Evolutionary conservation across 2,888 invertebrate species (phyloP).

Genomic region (Hypercompe scribonia): DNA sequence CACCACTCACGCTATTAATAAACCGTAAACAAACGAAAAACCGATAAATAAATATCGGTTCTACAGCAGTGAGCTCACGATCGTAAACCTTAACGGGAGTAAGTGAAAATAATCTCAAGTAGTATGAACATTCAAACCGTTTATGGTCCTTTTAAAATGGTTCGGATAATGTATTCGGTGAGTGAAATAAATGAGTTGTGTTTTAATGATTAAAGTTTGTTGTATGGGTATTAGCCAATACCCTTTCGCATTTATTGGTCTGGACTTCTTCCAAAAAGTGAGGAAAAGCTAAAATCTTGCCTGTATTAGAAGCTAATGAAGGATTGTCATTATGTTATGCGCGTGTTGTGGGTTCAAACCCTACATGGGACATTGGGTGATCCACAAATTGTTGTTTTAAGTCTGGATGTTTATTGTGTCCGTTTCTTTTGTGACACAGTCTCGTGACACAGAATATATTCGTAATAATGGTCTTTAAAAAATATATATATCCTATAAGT

Average conservation of each 20-base stretch:
- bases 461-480: too few relatives aligned
- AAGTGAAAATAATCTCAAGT: constrained; percentile 35
- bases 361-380: too few relatives aligned
- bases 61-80: constrained; percentile 16
- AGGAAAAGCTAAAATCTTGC: too few relatives aligned
- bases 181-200: constrained; percentile 16
- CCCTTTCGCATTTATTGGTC: not conserved
- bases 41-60: constrained; percentile 33
- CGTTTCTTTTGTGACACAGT: too few relatives aligned
- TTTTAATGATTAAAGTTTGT: constrained; percentile 8
- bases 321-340: too few relatives aligned
- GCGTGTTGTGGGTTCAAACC: too few relatives aligned
- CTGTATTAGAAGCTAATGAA: too few relatives aligned
- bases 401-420: too few relatives aligned
- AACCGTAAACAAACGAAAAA: constrained; percentile 34
- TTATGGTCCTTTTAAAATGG: constrained; percentile 22
- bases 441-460: too few relatives aligned
- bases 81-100: constrained; percentile 25
- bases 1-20: constrained; percentile 15
- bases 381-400: too few relatives aligned
- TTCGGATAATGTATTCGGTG: constrained; percentile 15
- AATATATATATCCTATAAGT: too few relatives aligned
- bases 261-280: not conserved
- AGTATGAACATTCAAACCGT: constrained; percentile 21
- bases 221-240: constrained; percentile 6